Base-by-base conservation (phyloP, 2,888 invertebrate genomes). In the Mylabris sibirica region DNA sequence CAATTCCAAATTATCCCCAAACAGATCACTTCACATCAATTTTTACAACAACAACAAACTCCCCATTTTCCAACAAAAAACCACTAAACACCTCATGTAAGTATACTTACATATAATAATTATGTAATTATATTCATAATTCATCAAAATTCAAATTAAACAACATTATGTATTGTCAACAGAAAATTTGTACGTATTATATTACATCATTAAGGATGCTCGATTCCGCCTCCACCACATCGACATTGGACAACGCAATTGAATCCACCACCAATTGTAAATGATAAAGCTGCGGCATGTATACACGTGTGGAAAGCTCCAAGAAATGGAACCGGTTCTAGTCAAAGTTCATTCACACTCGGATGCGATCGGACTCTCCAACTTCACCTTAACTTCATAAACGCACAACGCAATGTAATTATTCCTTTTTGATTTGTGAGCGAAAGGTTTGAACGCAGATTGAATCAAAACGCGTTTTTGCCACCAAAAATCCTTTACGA, bases 261-360 rank as follows among this genome's bases (percentile, higher is more conserved):
- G 30, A 30, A 49, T 63, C 49, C 49, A 44, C 63, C 49, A 34
- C 60, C 60, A 53, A 53, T 53, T 53, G 22, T 3, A 53, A 53
- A 35, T 38, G 44, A 63, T 30, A 26, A 34, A 22, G 38, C 59
- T 22, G 68, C 70, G 60, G 67, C 70, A 60, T 69, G 67, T 71
- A 70, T 73, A 76, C 75, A 79, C 79, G 79, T 79, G 78, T 79
- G 76, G 72, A 69, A 57, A 65, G 60, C 77, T 76, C 77, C 74
- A 76, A 80, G 80, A 80, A 79, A 77, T 75, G 77, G 75, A 81
- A 82, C 81, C 82, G 81, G 82, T 82, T 83, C 78, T 75, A 76
- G 74, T 76, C 77, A 77, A 80, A 80, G 83, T 83, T 83, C 83
- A 81, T 83, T 83, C 82, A 83, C 82, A 79, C 79, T 74, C 76